Conservation (phyloP, 2,888 invertebrate genomes). For the Aphidius colemani region DNA sequence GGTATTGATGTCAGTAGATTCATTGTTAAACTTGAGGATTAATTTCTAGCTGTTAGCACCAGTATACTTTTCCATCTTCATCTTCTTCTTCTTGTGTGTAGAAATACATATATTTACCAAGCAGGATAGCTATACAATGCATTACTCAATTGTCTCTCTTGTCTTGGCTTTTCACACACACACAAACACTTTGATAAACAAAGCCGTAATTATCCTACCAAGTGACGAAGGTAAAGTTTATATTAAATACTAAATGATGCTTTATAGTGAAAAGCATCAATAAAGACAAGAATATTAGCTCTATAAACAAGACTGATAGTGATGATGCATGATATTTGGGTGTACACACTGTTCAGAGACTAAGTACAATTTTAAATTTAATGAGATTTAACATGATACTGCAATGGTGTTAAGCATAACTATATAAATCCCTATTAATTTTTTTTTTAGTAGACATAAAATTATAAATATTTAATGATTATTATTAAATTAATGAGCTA, state of each 20-base stretch:
- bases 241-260: slow-evolving; percentile 2
- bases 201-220: slow-evolving; percentile 45
- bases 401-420: slow-evolving; percentile 1
- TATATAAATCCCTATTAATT: no score
- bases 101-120: slow-evolving; percentile 8
- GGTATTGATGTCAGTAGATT: no score
- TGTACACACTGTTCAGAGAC: not conserved
- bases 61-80: slow-evolving; percentile 28
- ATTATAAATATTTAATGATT: no score
- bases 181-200: slow-evolving; percentile 41
- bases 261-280: not conserved
- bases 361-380: not conserved
- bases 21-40: no score
- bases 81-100: slow-evolving; percentile 25
- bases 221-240: slow-evolving; percentile 22
- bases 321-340: slow-evolving; percentile 5
- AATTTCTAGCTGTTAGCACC: slow-evolving; percentile 15
- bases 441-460: no score
- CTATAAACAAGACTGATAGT: slow-evolving; percentile 10
- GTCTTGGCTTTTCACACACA: slow-evolving; percentile 30
- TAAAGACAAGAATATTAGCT: slow-evolving; percentile 4
- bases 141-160: slow-evolving; percentile 40
- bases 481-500: no score
- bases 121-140: slow-evolving; percentile 34
- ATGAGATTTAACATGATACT: not conserved